Evolutionary conservation across 1,140 invertebrate species (phyloP).

Genomic region (Drosophila burlai): DNA sequence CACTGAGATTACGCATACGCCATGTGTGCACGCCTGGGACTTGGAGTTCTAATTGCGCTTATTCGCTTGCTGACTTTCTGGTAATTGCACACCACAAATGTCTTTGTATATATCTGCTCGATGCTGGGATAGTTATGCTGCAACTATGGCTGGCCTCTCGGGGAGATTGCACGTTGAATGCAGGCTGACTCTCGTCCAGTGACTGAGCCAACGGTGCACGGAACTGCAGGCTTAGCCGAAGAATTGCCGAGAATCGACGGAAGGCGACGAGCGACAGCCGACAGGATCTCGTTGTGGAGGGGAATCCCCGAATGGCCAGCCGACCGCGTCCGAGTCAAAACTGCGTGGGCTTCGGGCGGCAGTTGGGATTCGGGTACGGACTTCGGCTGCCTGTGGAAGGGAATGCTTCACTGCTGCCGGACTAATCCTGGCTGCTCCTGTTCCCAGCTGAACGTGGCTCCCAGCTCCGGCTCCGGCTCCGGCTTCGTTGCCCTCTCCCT

Average conservation of each 20-base stretch:
- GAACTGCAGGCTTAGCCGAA: constrained; percentile 54
- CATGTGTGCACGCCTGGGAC: not conserved
- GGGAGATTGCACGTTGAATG: constrained; percentile 69
- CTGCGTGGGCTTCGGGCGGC: constrained; percentile 26
- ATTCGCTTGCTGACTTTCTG: constrained; percentile 21
- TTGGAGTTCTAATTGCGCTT: constrained; percentile 29
- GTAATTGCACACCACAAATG: constrained; percentile 6
- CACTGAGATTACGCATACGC: constrained; percentile 33
- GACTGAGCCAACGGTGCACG: constrained; percentile 69
- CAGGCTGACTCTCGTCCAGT: constrained; percentile 72
- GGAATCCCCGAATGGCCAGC: constrained; percentile 20
- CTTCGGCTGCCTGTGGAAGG: not conserved
- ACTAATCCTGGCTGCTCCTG: constrained; percentile 38
- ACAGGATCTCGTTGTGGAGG: constrained; percentile 32
- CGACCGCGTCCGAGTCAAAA: constrained; percentile 2
- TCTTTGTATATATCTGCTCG: constrained; percentile 4
- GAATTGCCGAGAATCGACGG: not conserved
- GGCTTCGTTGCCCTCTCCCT: not conserved
- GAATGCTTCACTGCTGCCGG: constrained; percentile 10
- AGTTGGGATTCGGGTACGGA: not conserved
- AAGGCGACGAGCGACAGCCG: not conserved
- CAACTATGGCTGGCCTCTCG: not conserved
- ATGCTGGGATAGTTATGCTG: constrained; percentile 16
- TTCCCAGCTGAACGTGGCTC: constrained; percentile 29
- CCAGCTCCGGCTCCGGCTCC: constrained; percentile 17